phyloP scores from a whole-genome alignment of 2,113 vertebrate species.

The Leptosomus discolor region DNA sequence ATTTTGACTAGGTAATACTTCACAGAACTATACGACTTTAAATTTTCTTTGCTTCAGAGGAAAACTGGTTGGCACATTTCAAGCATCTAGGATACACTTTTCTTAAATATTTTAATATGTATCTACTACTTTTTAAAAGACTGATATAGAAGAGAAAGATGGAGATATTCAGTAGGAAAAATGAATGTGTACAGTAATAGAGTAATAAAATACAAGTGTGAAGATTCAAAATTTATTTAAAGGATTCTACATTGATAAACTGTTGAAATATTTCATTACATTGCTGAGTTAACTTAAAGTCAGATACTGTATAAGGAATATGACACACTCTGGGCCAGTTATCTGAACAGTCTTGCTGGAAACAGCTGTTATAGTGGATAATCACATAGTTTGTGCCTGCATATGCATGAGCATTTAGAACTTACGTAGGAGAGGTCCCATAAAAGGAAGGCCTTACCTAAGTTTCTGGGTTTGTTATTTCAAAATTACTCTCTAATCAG shows the following conservation, averaged over 20 bases:
- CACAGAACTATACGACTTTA: background rate
- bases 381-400: background rate
- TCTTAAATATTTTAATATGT: background rate
- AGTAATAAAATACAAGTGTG: background rate
- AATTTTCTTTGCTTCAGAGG: background rate
- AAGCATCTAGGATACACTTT: background rate
- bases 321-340: background rate
- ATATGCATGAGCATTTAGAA: background rate
- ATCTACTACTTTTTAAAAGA: background rate
- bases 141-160: background rate
- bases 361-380: background rate
- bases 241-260: background rate
- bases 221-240: background rate
- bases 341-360: background rate
- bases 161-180: background rate
- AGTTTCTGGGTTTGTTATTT: background rate
- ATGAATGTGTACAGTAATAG: background rate
- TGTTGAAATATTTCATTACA: background rate
- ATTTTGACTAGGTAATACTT: background rate
- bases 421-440: rapidly evolving
- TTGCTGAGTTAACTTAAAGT: background rate
- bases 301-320: background rate
- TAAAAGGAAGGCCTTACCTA: background rate
- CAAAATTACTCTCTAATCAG: background rate
- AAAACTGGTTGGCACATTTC: background rate